These are phyloP conservation scores for Leptinotarsa peninsularis DNA, from an alignment of 2,888 invertebrate genomes.

Conservation along the genomic window DNA sequence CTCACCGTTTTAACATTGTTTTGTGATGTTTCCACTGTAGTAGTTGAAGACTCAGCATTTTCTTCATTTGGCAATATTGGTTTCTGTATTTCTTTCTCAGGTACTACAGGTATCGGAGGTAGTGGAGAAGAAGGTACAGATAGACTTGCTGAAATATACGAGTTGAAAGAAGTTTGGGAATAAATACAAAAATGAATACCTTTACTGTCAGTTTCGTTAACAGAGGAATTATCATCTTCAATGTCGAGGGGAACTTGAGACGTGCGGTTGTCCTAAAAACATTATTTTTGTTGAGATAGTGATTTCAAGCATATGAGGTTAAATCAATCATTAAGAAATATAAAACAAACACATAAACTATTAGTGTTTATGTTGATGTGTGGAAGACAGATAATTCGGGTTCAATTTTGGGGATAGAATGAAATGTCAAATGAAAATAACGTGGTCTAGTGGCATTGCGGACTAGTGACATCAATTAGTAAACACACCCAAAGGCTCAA, in stretches of 20 bases:
- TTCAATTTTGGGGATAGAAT: too few species aligned
- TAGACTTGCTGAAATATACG: slow-evolving; percentile 63
- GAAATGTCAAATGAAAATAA: too few species aligned
- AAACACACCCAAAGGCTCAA: too few species aligned
- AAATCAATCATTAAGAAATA: too few species aligned
- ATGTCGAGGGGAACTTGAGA: slow-evolving; percentile 90
- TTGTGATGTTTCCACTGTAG: slow-evolving; percentile 37
- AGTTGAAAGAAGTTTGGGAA: slow-evolving; percentile 8
- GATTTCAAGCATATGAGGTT: too few species aligned
- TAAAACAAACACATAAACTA: too few species aligned
- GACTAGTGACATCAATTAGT: too few species aligned
- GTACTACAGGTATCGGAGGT: slow-evolving; percentile 49
- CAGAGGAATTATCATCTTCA: slow-evolving; percentile 91
- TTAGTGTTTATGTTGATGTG: too few species aligned
- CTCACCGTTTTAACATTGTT: slow-evolving; percentile 53
- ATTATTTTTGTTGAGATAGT: neutral
- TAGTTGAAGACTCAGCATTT: slow-evolving; percentile 35
- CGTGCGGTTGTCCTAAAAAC: slow-evolving; percentile 82
- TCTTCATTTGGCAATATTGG: slow-evolving; percentile 37
- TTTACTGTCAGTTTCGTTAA: slow-evolving; percentile 86
- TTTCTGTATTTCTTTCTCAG: slow-evolving; percentile 37
- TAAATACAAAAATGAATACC: slow-evolving; percentile 66
- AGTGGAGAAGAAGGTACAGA: slow-evolving; percentile 60
- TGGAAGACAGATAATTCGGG: too few species aligned
- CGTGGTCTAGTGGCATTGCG: too few species aligned